phyloP scores from a whole-genome alignment of 1,140 invertebrate species.

The Meloidogyne chitwoodi region DNA sequence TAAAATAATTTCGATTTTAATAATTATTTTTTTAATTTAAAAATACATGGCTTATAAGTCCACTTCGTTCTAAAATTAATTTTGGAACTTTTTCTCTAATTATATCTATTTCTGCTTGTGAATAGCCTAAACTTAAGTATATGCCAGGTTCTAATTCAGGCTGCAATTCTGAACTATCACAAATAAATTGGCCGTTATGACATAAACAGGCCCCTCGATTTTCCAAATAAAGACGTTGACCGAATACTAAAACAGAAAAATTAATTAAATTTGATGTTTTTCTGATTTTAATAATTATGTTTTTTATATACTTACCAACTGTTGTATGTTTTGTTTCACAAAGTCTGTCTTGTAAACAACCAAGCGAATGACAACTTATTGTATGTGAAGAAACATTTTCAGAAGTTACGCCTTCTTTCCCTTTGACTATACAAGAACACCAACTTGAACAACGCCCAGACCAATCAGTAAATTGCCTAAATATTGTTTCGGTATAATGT shows the following conservation, averaged over 20 bases:
- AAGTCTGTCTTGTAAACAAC: conserved; percentile 44
- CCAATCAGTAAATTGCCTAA: conserved; percentile 54
- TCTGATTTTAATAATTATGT: background rate
- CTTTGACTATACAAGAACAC: conserved; percentile 49
- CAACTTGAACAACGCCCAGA: conserved; percentile 53
- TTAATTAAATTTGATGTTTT: background rate
- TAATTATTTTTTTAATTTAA: conserved; percentile 24
- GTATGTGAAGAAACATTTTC: background rate
- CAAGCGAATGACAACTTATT: conserved; percentile 40
- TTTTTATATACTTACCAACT: conserved; percentile 29
- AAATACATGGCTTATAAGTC: conserved; percentile 35
- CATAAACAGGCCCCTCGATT: conserved; percentile 53
- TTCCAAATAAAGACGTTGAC: conserved; percentile 53
- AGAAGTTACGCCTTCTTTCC: background rate
- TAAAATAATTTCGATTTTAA: background rate
- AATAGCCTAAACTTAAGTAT: conserved; percentile 46
- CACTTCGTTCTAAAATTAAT: conserved; percentile 28
- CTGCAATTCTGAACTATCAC: conserved; percentile 45
- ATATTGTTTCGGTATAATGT: conserved; percentile 48
- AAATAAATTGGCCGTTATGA: conserved; percentile 52
- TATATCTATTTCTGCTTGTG: conserved; percentile 39
- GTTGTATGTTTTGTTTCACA: conserved; percentile 49
- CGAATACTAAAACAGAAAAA: conserved; percentile 41
- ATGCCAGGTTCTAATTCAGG: conserved; percentile 45
- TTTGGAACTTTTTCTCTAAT: conserved; percentile 46